These are phyloP conservation scores for Mycalesis mineus DNA, from an alignment of 2,888 invertebrate genomes.

Conservation along the genomic window DNA sequence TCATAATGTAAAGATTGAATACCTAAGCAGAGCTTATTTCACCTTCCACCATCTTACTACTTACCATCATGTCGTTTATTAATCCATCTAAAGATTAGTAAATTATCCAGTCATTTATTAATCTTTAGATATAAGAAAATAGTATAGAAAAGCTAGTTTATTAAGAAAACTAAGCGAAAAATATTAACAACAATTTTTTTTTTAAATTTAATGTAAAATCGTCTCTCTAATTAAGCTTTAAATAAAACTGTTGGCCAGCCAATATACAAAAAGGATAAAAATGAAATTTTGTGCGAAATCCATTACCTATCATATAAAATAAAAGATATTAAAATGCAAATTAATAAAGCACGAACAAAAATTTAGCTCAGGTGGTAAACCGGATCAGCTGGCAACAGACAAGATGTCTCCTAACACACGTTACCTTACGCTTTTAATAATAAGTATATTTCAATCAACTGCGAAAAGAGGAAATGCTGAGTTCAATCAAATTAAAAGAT, in stretches of 20 bases:
- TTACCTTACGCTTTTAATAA: conserved; percentile 42
- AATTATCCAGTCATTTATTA: too few species aligned
- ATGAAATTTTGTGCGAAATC: conserved; percentile 28
- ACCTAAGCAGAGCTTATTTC: too few species aligned
- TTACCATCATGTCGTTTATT: too few species aligned
- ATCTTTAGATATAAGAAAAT: too few species aligned
- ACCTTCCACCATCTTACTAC: too few species aligned
- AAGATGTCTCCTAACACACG: conserved; percentile 58
- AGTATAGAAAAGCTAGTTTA: too few species aligned
- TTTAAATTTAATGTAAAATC: background rate
- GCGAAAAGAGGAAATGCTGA: too few species aligned
- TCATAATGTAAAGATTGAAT: too few species aligned
- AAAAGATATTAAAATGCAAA: conserved; percentile 57
- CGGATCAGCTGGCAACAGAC: conserved; percentile 70
- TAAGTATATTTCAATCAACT: background rate
- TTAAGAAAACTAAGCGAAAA: too few species aligned
- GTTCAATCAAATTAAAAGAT: too few species aligned
- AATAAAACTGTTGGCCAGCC: background rate
- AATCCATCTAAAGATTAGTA: too few species aligned
- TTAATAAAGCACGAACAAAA: conserved; percentile 47
- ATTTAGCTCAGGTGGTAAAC: conserved; percentile 71
- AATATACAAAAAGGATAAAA: conserved; percentile 2
- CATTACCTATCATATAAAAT: conserved; percentile 35
- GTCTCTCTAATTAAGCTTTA: background rate
- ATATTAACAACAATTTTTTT: too few species aligned